Percentiles rank a stretch among this genome's conserved stretches.
Conservation (phyloP, 2,888 invertebrate genomes). For the Junonia oenone region DNA sequence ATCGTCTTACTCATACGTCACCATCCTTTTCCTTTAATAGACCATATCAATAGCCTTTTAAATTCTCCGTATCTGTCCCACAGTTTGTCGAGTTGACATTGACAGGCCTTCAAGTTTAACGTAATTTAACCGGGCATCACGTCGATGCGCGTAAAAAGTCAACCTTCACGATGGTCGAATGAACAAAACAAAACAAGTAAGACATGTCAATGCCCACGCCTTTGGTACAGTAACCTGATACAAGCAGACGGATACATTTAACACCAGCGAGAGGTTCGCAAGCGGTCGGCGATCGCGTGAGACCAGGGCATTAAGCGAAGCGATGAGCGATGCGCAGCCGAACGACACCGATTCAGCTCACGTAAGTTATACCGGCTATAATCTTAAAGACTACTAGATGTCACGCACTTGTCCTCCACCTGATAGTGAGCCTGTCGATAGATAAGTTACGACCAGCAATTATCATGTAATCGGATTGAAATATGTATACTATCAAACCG, state of each 20-base stretch:
- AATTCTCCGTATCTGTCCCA: slow-evolving; percentile 38
- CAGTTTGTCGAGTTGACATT: slow-evolving; percentile 49
- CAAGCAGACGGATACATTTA: slow-evolving; percentile 73
- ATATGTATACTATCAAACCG: slow-evolving; percentile 24
- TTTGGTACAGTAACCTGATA: slow-evolving; percentile 75
- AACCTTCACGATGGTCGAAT: slow-evolving; percentile 68
- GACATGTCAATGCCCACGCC: slow-evolving; percentile 79
- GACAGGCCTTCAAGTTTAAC: slow-evolving; percentile 61
- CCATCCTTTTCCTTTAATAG: slow-evolving; percentile 23
- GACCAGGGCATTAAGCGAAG: slow-evolving; percentile 40
- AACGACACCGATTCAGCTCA: slow-evolving; percentile 43
- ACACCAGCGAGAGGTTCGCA: slow-evolving; percentile 59
- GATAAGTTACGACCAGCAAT: slow-evolving; percentile 32
- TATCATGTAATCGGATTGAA: slow-evolving; percentile 29
- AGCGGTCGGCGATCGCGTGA: slow-evolving; percentile 41
- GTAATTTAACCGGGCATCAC: slow-evolving; percentile 62
- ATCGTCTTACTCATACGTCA: slow-evolving; percentile 17
- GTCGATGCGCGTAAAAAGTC: slow-evolving; percentile 72
- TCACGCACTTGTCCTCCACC: slow-evolving; percentile 52
- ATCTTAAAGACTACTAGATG: slow-evolving; percentile 58
- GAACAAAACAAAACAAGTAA: slow-evolving; percentile 75
- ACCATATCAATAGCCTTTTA: slow-evolving; percentile 23
- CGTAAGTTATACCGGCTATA: slow-evolving; percentile 48
- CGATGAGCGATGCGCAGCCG: slow-evolving; percentile 43
- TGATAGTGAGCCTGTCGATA: slow-evolving; percentile 29